Evolutionary conservation across 2,797 vertebrate genomes (phyloP), one percentile per base, ranked within the genome.

Genomic region (Silurus lanzhouensis): DNA sequence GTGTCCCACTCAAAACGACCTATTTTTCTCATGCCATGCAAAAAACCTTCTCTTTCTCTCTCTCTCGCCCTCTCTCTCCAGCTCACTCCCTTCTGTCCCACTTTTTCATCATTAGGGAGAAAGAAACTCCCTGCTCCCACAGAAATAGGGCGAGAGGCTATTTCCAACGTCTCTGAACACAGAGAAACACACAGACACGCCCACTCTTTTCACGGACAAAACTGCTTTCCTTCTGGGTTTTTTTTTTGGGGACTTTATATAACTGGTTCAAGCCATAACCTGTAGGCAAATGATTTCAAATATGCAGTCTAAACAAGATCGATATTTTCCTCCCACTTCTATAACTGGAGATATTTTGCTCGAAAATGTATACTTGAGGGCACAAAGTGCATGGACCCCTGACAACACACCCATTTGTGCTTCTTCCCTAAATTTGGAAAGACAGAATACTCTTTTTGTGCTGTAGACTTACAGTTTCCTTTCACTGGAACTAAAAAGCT

Each of bases 1-100:
- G 87, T 80, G 89, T 89, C 91, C 90, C 88, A 88, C 89, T 93
- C 92, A 94, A 94, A 93, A 94, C 94, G 94, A 93, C 95, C 94
- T 87, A 95, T 92, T 94, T 95, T 81, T 92, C 57, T 87, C 88
- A 85, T 44, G 74, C 82, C 89, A 91, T 89, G 90, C 90, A 89
- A 90, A 92, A 89, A 92, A 92, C 90, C 90, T 92, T 90, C 75
- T 19, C 79, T 58, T 19, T 88, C 92, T 89, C 17, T 60, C 86
- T 63, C 8, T 63, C 61, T 90, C 91, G 89, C 66, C 0, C 66
- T 31, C 22, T 88, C 31, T 68, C 63, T 60, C 31, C 55, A 22
- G 64, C 52, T 85, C 71, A 60, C 63, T 84, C 76, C 58, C 82
- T 72, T 77, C 74, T 63, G 55, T 84, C 75, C 82, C 74, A 84